Base-by-base conservation (phyloP, 2,797 vertebrate species). In the Semaprochilodus insignis region DNA sequence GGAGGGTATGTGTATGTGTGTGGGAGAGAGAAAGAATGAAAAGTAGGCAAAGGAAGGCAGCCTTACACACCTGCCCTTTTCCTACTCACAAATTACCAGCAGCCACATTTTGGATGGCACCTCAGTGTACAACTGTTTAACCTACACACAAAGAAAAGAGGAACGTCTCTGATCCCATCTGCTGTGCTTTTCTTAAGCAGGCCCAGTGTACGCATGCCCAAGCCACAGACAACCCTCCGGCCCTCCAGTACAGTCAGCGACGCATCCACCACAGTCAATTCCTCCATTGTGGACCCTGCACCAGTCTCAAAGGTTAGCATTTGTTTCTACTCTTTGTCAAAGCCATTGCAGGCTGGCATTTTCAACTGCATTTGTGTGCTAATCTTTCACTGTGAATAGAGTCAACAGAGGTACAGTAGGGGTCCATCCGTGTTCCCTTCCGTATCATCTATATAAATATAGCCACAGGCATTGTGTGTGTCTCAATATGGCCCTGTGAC, bases 241-340 rank as follows among this genome's bases (percentile, higher is more conserved):
- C 96, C 95, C n/a, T 96, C 96, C 92, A 98, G 97, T 0, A 91
- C 94, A 23, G 92, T 96, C 89, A 97, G 97, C 34, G 97, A 99
- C 88, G 93, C 95, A 0, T 98, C 97, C 85, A 97, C 97, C 0
- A 91, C 94, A 23, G 92, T 96, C 89, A 97, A 3, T 77, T 90
- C 95, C 0, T 97, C 97, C 85, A 96, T 96, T 2, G 90, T 96
- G 88, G 97, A 97, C 91, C 83, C 91, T 83, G 94, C 94, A 79
- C 90, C 94, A 52, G 94, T 88, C 83, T 92, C 94, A 80, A 98
- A 97, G 97, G 97, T 99, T 59, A 91, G 90, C 40, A 34, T 25
- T 52, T 48, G 8, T 23, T 51, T 71, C 67, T 71, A n/a, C 16
- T 54, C 6, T 70, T 40, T 40, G 6, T 69, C 67, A 70, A 8